A percentile compares a stretch with the other conserved stretches of the same genome.
phyloP scores from a whole-genome alignment of 2,888 invertebrate species.

The Callyntrura guangdongensis region DNA sequence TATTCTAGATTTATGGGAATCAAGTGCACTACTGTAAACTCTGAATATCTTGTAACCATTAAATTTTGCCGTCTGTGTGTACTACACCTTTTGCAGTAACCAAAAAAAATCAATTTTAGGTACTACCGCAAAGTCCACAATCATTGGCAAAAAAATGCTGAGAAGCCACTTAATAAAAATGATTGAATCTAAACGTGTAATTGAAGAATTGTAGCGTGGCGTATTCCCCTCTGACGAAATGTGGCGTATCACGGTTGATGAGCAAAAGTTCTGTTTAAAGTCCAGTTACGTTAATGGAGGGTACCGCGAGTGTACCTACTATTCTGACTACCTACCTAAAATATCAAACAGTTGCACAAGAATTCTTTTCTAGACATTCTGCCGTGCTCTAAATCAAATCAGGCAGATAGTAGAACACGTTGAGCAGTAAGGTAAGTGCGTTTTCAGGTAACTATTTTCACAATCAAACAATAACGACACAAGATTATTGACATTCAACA shows the following conservation, averaged over 20 bases:
- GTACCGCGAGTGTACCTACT: neutral
- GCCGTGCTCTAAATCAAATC: slow-evolving; percentile 40
- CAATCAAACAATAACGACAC: neutral
- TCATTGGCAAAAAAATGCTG: neutral
- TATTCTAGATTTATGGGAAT: neutral
- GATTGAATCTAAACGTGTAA: slow-evolving; percentile 11
- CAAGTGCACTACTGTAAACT: neutral
- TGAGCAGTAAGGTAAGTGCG: neutral
- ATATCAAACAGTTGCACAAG: neutral
- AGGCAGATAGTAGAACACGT: slow-evolving; percentile 37
- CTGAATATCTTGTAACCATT: no score
- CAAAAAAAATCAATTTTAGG: slow-evolving; percentile 10
- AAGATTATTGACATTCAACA: slow-evolving; percentile 22
- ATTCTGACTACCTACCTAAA: neutral
- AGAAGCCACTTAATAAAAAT: neutral
- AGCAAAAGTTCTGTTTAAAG: slow-evolving; percentile 28
- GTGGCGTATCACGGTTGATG: slow-evolving; percentile 31
- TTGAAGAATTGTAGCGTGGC: neutral
- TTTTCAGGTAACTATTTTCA: slow-evolving; percentile 23
- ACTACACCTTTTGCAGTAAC: neutral
- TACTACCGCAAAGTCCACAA: neutral
- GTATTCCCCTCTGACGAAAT: neutral
- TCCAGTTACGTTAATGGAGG: slow-evolving; percentile 51
- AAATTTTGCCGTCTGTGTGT: neutral
- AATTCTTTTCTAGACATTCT: neutral